Evolutionary conservation across 2,797 vertebrate genomes (phyloP).

Genomic region (Brotula barbata): DNA sequence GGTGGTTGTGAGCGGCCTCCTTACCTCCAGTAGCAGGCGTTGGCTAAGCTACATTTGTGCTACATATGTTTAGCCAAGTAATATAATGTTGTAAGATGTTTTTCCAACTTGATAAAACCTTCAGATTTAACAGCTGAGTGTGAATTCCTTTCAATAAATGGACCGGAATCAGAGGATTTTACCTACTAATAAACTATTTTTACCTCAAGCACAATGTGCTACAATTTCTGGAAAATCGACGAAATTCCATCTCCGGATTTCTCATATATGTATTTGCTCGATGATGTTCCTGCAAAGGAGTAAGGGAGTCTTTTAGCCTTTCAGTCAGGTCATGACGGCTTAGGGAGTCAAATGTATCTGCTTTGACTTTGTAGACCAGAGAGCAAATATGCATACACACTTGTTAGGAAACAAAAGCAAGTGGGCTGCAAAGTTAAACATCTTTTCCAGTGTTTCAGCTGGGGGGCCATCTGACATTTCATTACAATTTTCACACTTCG

Average conservation of each 20-base stretch:
- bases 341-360: not conserved
- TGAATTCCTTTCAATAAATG: too few relatives aligned
- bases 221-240: too few relatives aligned
- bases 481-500: conserved; percentile 28
- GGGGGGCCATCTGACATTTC: conserved; percentile 15
- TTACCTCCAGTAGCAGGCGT: too few relatives aligned
- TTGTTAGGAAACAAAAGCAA: conserved; percentile 11
- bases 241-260: too few relatives aligned
- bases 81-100: not conserved
- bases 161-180: not conserved
- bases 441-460: conserved; percentile 14
- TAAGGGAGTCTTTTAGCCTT: conserved; percentile 1
- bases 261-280: too few relatives aligned
- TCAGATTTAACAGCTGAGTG: not conserved
- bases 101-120: not conserved
- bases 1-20: too few relatives aligned
- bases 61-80: not conserved
- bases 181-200: not conserved
- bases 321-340: conserved; percentile 18
- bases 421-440: conserved; percentile 18
- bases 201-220: too few relatives aligned
- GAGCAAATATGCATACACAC: conserved; percentile 12
- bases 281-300: conserved; percentile 7
- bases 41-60: too few relatives aligned
- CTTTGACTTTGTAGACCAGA: conserved; percentile 19